These are phyloP conservation scores for Iselma pallidipennis DNA, from an alignment of 2,888 invertebrate genomes.

Conservation along the genomic window DNA sequence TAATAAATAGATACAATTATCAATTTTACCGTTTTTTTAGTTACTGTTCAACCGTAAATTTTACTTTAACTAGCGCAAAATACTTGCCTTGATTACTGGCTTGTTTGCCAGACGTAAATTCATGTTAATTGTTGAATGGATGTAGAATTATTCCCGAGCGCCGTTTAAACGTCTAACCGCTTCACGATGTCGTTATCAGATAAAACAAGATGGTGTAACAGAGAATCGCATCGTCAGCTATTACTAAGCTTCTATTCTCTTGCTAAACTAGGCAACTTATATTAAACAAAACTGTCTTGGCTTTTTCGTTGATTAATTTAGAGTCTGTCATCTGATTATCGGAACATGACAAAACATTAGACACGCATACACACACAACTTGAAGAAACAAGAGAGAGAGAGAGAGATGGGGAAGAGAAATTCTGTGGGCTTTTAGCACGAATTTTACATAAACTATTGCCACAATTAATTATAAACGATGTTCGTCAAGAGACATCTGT, in stretches of 20 bases:
- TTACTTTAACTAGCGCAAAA: not conserved
- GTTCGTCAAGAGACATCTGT: conserved; percentile 30
- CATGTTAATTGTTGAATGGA: not conserved
- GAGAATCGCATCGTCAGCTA: not conserved
- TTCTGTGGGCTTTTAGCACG: not conserved
- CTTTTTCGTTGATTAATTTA: conserved; percentile 20
- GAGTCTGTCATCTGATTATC: conserved; percentile 15
- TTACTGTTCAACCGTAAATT: not conserved
- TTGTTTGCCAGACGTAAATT: not conserved
- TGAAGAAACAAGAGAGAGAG: not conserved
- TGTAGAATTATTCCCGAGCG: not conserved
- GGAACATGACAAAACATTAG: conserved; percentile 15
- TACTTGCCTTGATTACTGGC: not conserved
- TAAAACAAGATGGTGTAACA: not conserved
- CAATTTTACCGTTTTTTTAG: too few species aligned
- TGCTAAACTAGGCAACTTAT: not conserved
- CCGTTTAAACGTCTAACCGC: not conserved
- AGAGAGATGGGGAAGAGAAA: not conserved
- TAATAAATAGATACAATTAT: too few species aligned
- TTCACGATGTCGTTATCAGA: not conserved
- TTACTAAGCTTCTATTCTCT: not conserved
- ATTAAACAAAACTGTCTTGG: not conserved
- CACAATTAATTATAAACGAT: conserved; percentile 23
- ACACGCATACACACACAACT: not conserved
- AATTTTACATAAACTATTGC: conserved; percentile 24